Conservation (phyloP, 2,888 invertebrate genomes). For the Tenodera sinensis region DNA sequence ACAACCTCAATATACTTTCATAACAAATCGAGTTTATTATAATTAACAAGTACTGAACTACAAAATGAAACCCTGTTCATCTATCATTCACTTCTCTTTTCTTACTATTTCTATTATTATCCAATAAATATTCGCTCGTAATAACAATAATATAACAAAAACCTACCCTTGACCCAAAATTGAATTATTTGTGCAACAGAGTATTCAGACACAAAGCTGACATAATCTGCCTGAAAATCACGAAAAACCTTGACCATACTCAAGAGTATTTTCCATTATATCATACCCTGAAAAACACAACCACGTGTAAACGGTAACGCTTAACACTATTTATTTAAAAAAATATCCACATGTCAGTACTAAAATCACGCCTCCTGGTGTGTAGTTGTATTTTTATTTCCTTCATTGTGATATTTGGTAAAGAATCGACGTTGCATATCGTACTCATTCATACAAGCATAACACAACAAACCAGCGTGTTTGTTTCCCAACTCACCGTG, state of each 20-base stretch:
- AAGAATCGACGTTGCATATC: not conserved
- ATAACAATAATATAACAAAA: not conserved
- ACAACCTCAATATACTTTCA: too few species aligned
- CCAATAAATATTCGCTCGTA: not conserved
- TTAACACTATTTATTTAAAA: not conserved
- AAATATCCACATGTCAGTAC: not conserved
- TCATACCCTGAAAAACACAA: not conserved
- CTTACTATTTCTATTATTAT: too few species aligned
- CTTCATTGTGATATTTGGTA: not conserved
- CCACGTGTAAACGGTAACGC: not conserved
- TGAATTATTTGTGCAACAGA: not conserved
- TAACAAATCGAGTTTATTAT: too few species aligned
- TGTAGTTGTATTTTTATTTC: not conserved
- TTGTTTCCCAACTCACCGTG: constrained; percentile 1
- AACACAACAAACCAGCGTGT: constrained; percentile 18
- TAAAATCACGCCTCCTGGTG: not conserved
- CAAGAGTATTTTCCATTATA: not conserved
- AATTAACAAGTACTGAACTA: too few species aligned
- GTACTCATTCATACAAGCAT: not conserved
- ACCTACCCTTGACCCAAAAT: not conserved
- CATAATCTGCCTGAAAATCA: not conserved
- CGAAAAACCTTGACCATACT: not conserved
- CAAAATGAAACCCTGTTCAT: too few species aligned
- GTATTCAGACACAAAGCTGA: not conserved
- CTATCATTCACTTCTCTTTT: too few species aligned